Base-by-base conservation (phyloP, 2,888 invertebrate genomes). In the Agelastica alni region DNA sequence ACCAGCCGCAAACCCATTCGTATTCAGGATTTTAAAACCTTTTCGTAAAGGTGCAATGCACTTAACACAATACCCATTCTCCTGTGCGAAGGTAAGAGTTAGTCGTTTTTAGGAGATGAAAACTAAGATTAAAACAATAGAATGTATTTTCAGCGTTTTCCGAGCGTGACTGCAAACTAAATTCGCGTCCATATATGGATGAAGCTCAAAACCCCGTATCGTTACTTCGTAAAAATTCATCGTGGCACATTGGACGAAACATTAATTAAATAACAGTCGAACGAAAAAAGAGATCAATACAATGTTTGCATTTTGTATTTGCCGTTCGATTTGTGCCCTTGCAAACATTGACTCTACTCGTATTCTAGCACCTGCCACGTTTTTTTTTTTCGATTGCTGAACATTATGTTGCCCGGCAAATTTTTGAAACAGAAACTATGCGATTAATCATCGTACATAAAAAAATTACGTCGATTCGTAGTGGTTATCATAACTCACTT, bases 201-300 rank as follows among this genome's bases (percentile, higher is more conserved):
- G 18, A 18, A 20, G 20, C 20, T 39, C 20, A 39, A 37, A n/a
- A n/a, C n/a, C 20, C 37, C 37, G 37, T 39, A 39, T 32, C 17
- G 47, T 7, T 18, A 28, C 14, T 47, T 30, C 17, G 37, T 37
- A 22, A 26, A 41, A 49, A 49, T 32, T 41, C 14, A 49, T 22
- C 32, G 49, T 26, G 30, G 31, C 53, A 53, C 36, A 26, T 17
- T 7, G 42, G 42, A 36, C 53, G 13, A 43, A 53, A 48, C 48
- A 37, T 48, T 53, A 47, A 53, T 53, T 53, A 22, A 53, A 53
- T 48, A 53, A 43, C 31, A 53, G 20, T n/a, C 32, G 49, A 32
- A 31, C 18, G 20, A 32, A 32, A 16, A 31, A 32, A 18, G 43
- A 16, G 53, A 53, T 53, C 53, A 43, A 53, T 53, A 48, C 36